Base-by-base conservation (phyloP, 1,140 invertebrate genomes). In the Hermatobates lingyangjiaoensis region DNA sequence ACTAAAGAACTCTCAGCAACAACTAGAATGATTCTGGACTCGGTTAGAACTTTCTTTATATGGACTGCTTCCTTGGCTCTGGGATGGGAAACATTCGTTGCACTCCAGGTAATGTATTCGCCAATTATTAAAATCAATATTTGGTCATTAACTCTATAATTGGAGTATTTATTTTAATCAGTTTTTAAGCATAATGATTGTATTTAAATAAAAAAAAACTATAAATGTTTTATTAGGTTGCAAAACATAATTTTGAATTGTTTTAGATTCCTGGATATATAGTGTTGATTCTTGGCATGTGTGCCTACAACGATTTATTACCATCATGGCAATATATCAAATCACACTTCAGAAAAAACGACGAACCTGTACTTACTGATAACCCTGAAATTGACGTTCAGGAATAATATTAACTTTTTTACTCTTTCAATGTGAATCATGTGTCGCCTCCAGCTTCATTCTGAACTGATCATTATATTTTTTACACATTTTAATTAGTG, bases 1-100 rank as follows among this genome's bases (percentile, higher is more conserved):
- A 92, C 91, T 0, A 95, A 95, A 70, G 86, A 93, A 66, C 74
- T 89, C 54, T 88, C 81, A 40, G 88, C 90, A 14, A 93, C 88
- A 1, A 92, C 89, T 1, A 74, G 91, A 58, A 89, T 94, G 81
- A 81, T 96, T 4, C 69, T 95, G 27, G 92, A 96, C 62, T 87
- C 83, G 55, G 70, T 95, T 5, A 71, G 92, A 54, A 93, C 90
- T 1, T 67, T 96, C 12, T 73, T 94, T 2, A 87, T 96, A 60
- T 97, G 90, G 89, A 64, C 75, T 26, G 73, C 90, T 34, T 83
- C 82, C 1, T 68, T 96, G 25, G 57, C 64, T 12, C 65, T 90
- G 14, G 61, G 68, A 3, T 89, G 83, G 79, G 87, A 95, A 66
- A 54, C 59, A 0, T 89, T 93, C 60, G 80, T 88, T 63, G 74